These are phyloP conservation scores for Parus major DNA, from an alignment of 2,113 vertebrate genomes.

Conservation along the genomic window DNA sequence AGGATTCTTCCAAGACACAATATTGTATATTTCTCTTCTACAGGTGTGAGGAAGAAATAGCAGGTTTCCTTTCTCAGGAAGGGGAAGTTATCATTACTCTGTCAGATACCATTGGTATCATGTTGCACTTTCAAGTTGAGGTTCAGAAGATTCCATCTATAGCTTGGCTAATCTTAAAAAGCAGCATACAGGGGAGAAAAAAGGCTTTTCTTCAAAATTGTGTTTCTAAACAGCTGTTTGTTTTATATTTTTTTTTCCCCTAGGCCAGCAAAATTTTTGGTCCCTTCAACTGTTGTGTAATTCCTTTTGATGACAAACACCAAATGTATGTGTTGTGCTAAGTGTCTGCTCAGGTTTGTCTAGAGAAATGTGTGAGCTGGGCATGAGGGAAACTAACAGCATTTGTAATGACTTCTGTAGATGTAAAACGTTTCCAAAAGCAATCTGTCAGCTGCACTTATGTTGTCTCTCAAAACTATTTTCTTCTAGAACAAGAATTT, in stretches of 20 bases:
- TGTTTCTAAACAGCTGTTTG: not conserved
- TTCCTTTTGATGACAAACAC: not conserved
- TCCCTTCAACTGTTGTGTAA: not conserved
- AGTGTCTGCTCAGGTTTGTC: not conserved
- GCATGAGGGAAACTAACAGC: not conserved
- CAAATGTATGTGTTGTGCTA: not conserved
- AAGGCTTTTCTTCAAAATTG: not conserved
- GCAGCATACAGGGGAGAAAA: not conserved
- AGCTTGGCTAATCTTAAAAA: constrained; percentile 19
- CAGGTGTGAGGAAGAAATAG: not conserved
- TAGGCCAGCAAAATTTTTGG: not conserved
- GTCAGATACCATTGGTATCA: not conserved
- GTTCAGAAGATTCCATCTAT: not conserved
- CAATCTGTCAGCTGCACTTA: not conserved
- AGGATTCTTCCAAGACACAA: not conserved
- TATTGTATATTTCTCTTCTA: not conserved
- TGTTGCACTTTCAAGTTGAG: not conserved
- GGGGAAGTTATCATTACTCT: not conserved
- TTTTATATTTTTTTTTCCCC: not conserved
- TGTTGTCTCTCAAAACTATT: not conserved
- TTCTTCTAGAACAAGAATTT: not conserved
- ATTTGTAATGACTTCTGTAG: not conserved
- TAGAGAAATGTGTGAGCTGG: not conserved
- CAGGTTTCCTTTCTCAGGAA: not conserved
- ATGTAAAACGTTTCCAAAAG: not conserved